phyloP scores from a whole-genome alignment of 2,113 vertebrate species.

The Hassar affinis region DNA sequence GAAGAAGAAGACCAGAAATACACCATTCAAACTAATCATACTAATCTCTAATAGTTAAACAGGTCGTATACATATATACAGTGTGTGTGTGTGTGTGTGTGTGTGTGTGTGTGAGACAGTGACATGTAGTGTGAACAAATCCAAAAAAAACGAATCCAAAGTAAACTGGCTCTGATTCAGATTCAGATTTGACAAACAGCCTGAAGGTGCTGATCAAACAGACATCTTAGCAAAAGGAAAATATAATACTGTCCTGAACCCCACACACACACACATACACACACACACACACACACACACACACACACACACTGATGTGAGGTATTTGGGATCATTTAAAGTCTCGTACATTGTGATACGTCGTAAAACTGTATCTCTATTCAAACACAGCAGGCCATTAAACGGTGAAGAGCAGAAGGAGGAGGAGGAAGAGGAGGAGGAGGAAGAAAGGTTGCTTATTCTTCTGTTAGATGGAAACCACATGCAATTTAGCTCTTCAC shows the following conservation, averaged over 20 bases:
- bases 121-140: background rate
- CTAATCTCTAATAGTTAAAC: background rate
- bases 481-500: conserved; percentile 53
- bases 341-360: background rate
- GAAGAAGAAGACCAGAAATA: background rate
- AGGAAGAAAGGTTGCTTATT: background rate
- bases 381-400: background rate
- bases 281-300: too few relatives aligned
- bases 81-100: too few relatives aligned
- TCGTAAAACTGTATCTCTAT: background rate
- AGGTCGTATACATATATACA: too few relatives aligned
- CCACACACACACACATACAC: too few relatives aligned
- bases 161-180: background rate
- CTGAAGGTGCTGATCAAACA: background rate
- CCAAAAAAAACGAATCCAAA: background rate
- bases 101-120: too few relatives aligned
- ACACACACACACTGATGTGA: background rate
- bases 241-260: too few relatives aligned
- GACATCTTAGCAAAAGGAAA: background rate
- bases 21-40: background rate
- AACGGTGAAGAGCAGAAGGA: background rate
- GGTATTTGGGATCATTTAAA: background rate
- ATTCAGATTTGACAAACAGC: background rate
- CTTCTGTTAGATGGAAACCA: conserved; percentile 3
- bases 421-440: background rate